Conservation (phyloP, 1,140 invertebrate species). For the Panagrolaimus sp. region DNA sequence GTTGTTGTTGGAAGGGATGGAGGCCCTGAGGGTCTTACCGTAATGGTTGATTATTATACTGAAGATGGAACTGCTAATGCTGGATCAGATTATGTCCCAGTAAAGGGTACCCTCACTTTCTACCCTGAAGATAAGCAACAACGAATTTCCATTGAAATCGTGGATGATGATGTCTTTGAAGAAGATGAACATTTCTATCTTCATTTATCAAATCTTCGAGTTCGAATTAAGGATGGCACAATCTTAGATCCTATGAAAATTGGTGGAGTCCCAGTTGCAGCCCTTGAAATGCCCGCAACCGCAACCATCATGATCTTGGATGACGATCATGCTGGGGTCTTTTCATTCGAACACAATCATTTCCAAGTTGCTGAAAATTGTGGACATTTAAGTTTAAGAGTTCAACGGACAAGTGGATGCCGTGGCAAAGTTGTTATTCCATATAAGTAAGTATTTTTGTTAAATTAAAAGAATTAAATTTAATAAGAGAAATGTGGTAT, state of each 20-base stretch:
- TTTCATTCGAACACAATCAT: conserved; percentile 77
- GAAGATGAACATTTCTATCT: conserved; percentile 98
- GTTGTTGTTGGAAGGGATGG: conserved; percentile 74
- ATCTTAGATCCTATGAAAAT: conserved; percentile 76
- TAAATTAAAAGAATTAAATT: no score
- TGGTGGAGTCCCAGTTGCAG: conserved; percentile 81
- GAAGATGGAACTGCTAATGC: conserved; percentile 94
- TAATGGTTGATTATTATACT: conserved; percentile 84
- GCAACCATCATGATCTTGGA: conserved; percentile 90
- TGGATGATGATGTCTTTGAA: conserved; percentile 97
- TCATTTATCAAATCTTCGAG: conserved; percentile 67
- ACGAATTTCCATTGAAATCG: conserved; percentile 78
- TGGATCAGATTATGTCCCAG: conserved; percentile 82
- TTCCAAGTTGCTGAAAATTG: conserved; percentile 73
- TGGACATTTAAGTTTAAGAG: conserved; percentile 75
- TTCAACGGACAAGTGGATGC: conserved; percentile 81
- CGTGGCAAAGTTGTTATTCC: conserved; percentile 81
- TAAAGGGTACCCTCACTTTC: conserved; percentile 80
- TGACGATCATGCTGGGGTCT: conserved; percentile 95
- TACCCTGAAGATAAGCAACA: conserved; percentile 98
- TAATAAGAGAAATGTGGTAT: no score
- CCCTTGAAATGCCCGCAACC: conserved; percentile 68
- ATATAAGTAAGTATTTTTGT: conserved; percentile 66
- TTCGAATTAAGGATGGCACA: conserved; percentile 73
- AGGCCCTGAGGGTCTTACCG: conserved; percentile 72